Conservation (phyloP, 2,888 invertebrate genomes). For the Poecilus cupreus region DNA sequence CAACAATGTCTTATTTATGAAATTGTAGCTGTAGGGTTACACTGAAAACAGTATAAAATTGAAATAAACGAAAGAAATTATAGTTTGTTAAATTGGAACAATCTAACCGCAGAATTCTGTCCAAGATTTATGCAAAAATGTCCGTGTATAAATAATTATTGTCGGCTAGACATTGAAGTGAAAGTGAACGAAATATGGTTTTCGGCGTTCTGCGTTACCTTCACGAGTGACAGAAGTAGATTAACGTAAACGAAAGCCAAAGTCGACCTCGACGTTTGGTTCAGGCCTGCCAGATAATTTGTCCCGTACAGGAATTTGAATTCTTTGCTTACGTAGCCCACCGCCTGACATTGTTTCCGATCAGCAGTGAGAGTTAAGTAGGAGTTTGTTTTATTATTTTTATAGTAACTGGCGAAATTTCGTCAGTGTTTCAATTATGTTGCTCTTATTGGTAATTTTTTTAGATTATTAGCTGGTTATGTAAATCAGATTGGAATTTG, state of each 20-base stretch:
- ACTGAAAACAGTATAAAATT: too few relatives aligned
- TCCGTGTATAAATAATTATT: background rate
- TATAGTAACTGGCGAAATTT: background rate
- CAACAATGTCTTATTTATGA: too few relatives aligned
- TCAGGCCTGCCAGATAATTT: background rate
- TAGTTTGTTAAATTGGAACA: background rate
- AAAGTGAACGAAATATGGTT: conserved; percentile 8
- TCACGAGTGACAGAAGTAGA: conserved; percentile 4
- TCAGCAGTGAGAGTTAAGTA: background rate
- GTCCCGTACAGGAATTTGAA: background rate
- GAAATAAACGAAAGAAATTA: too few relatives aligned
- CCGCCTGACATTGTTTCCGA: conserved; percentile 8
- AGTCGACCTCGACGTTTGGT: background rate
- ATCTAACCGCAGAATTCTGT: background rate
- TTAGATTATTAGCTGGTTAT: background rate
- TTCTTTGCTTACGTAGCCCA: background rate
- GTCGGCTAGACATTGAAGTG: background rate
- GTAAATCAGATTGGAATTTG: too few relatives aligned
- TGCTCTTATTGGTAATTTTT: background rate
- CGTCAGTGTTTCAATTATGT: background rate
- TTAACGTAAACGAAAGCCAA: conserved; percentile 2
- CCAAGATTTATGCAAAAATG: background rate
- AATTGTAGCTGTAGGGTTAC: too few relatives aligned
- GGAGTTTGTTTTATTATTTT: background rate
- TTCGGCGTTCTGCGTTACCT: background rate